These are phyloP conservation scores for Platysteira castanea DNA, from an alignment of 2,113 vertebrate genomes.

Conservation along the genomic window DNA sequence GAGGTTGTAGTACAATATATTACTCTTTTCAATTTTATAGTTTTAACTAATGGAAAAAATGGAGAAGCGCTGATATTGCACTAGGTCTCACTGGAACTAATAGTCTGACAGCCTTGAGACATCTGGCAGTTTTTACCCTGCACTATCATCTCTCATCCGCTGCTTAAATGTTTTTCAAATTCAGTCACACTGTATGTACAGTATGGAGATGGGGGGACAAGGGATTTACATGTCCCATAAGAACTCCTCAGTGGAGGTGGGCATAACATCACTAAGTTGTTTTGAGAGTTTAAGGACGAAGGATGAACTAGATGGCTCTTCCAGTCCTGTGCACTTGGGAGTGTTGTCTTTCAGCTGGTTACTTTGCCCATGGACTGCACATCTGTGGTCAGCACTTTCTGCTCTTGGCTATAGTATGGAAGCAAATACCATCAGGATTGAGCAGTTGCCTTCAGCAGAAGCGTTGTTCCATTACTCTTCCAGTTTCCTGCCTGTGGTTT, in stretches of 20 bases:
- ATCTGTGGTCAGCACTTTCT: not conserved
- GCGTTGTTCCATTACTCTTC: not conserved
- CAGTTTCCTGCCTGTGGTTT: not conserved
- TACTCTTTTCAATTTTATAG: not conserved
- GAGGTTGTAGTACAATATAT: not conserved
- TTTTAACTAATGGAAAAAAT: not conserved
- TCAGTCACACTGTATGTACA: not conserved
- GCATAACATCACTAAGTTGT: not conserved
- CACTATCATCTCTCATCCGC: not conserved
- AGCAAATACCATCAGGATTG: not conserved
- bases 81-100: not conserved
- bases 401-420: not conserved
- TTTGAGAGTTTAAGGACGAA: not conserved
- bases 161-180: not conserved
- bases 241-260: not conserved
- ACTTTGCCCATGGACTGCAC: not conserved
- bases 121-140: not conserved
- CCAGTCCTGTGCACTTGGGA: not conserved
- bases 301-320: not conserved
- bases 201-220: not conserved
- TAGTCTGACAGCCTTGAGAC: not conserved
- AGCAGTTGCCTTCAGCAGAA: not conserved
- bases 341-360: accelerated
- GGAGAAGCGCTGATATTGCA: not conserved
- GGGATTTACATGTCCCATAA: not conserved